Base-by-base conservation (phyloP, 92 coral and sea anemone species). In the Palythoa grandis region DNA sequence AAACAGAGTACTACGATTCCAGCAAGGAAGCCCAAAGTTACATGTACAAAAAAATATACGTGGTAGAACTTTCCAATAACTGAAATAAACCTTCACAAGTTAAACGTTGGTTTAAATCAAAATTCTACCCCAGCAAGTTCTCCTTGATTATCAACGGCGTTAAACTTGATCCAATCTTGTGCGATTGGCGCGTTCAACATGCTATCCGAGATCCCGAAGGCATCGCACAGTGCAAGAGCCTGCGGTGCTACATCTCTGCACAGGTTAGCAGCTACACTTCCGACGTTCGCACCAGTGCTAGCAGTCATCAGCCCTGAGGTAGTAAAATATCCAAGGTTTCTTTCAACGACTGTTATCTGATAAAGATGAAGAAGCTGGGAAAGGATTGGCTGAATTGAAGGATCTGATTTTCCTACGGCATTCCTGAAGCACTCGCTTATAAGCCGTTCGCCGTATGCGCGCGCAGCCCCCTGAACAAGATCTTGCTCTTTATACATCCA, bases 401-500 rank as follows among this genome's bases (percentile, higher is more conserved):
- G 75, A 66, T 94, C 96, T 2, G 98, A 94, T 53, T 88, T 87
- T 22, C 71, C 89, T 14, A 91, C 66, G 63, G 92, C 92, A 43
- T 88, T 90, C 77, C 73, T 24, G 40, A 95, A 95, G 40, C 91
- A 83, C 80, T 95, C 98, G 50, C 98, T 93, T 52, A 95, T 79
- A 52, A 95, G 87, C 37, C 98, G 74, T 53, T 95, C 98, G 6
- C 98, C 98, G 72, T 89, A 95, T 0, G 98, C 93, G 25, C 72
- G 96, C 7, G 98, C 93, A 68, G 93, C 90, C 1, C 92, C 90
- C 84, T 95, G 98, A 70, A 95, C 96, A 29, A 89, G 91, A 79
- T 95, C 98, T 69, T 94, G 96, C 83, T 88, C 91, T 69, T 93
- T 82, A 85, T 91, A 95, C 98, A 95, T 95, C 98, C 98, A 95